Base-by-base conservation (phyloP, 2,113 vertebrate species). In the Psittacara wagleri region DNA sequence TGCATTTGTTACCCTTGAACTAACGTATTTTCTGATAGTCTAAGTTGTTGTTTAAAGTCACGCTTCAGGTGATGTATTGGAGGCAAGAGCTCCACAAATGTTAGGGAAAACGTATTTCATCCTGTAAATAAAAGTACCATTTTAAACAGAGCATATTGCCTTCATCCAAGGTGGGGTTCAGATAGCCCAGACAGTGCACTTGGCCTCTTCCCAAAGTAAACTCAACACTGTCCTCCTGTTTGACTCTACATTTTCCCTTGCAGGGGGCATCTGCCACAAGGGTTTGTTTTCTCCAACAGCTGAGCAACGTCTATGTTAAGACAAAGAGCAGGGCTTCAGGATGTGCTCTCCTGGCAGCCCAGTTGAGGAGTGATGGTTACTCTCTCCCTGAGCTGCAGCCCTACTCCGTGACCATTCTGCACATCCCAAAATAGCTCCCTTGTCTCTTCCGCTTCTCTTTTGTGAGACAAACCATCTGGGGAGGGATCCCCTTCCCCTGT, bases 371-470 rank as follows among this genome's bases (percentile, higher is more conserved):
- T 44, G 43, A 23, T 11, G 33, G 55, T 19, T 4, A 3, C 39
- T 27, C 23, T 67, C 19, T 62, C 13, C 44, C 51, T 63, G n/a
- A 85, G 35, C n/a, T 73, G 44, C 61, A 69, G 3, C 28, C 35
- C 10, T 25, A 13, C 39, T 81, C 49, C 0, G 0, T 46, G 68
- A 44, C 20, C 33, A 48, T 52, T 43, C 67, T 43, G 48, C 44
- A 46, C n/a, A 54, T 28, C 13, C 9, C 13, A 77, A 88, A 94
- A 69, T 37, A 54, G 7, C 17, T n/a, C 24, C 11, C 51, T 23
- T 46, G 11, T 70, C 15, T 78, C 51, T 68, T 41, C 66, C 2
- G 2, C 33, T 77, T 43, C 31, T 70, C n/a, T 49, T 83, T 17
- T 57, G 44, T 0, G 3, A 91, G 64, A 52, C 18, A 17, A 7